Evolutionary conservation across 2,113 vertebrate species (phyloP).

Genomic region (Rhipidura dahli): DNA sequence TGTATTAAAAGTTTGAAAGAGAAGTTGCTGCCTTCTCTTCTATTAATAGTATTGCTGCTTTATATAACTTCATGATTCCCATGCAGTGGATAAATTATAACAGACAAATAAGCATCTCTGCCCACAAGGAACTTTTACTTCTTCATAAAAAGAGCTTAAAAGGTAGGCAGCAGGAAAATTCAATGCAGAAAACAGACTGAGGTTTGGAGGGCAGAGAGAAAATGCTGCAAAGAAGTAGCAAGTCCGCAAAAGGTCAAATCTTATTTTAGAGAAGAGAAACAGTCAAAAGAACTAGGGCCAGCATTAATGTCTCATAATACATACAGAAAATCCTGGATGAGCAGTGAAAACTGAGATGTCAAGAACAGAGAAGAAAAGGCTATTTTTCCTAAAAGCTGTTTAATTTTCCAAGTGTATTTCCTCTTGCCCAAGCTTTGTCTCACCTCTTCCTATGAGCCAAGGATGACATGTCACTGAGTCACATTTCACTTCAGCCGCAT

Average conservation of each 20-base stretch:
- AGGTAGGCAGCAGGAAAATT: not conserved
- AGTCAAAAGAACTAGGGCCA: not conserved
- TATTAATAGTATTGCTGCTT: constrained; percentile 43
- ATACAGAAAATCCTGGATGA: not conserved
- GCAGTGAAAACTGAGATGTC: not conserved
- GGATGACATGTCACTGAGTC: not conserved
- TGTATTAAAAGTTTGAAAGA: constrained; percentile 4
- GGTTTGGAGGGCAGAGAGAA: not conserved
- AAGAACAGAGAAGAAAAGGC: not conserved
- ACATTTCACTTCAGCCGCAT: not conserved
- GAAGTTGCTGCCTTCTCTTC: constrained; percentile 10
- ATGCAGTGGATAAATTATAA: constrained; percentile 29
- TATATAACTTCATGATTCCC: constrained; percentile 5
- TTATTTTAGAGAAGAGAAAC: not conserved
- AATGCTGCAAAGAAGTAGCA: not conserved
- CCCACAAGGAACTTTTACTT: constrained; percentile 44
- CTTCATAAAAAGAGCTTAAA: constrained; percentile 1
- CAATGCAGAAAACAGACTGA: not conserved
- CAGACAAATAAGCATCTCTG: constrained; percentile 44
- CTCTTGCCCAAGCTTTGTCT: not conserved
- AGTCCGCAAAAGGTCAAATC: not conserved
- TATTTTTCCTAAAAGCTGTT: not conserved
- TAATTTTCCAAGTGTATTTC: not conserved
- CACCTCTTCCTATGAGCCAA: not conserved
- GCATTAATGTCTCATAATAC: not conserved